Conservation (phyloP, 2,888 invertebrate species). For the Sphinx pinastri region DNA sequence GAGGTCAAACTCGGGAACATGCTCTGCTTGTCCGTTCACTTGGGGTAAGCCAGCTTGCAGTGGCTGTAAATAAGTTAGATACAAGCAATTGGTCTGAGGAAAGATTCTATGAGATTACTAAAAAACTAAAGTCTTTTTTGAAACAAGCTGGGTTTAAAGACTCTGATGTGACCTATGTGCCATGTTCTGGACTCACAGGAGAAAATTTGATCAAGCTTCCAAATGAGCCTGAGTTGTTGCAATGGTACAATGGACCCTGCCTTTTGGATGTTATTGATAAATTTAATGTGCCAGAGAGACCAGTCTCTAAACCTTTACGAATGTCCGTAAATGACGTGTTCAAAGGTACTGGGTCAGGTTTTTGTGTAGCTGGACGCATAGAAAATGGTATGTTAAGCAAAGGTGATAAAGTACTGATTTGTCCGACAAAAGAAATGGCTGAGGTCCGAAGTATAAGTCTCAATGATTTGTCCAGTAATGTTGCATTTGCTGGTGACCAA, state of each 20-base stretch:
- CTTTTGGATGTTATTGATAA: conserved; percentile 94
- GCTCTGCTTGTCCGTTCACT: conserved; percentile 94
- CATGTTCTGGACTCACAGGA: conserved; percentile 98
- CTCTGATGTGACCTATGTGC: conserved; percentile 93
- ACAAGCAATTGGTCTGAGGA: conserved; percentile 96
- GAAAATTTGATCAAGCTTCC: conserved; percentile 92
- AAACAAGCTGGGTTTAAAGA: conserved; percentile 97
- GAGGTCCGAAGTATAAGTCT: conserved; percentile 89
- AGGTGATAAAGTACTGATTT: conserved; percentile 94
- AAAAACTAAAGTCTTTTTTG: conserved; percentile 91
- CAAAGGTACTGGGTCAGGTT: conserved; percentile 95
- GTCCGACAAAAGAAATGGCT: conserved; percentile 93
- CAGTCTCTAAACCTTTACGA: conserved; percentile 94
- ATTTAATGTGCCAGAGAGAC: conserved; percentile 93
- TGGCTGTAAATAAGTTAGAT: conserved; percentile 98
- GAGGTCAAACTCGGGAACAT: conserved; percentile 99
- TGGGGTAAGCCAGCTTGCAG: conserved; percentile 96
- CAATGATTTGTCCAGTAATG: conserved; percentile 88
- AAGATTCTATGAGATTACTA: conserved; percentile 94
- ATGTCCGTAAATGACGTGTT: conserved; percentile 97
- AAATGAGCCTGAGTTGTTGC: conserved; percentile 84
- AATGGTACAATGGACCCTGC: conserved; percentile 93
- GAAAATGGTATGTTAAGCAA: conserved; percentile 95
- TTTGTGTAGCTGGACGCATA: conserved; percentile 95
- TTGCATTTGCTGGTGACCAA: conserved; percentile 97